Base-by-base conservation (phyloP, 2,888 invertebrate genomes). In the Clostera curtula region DNA sequence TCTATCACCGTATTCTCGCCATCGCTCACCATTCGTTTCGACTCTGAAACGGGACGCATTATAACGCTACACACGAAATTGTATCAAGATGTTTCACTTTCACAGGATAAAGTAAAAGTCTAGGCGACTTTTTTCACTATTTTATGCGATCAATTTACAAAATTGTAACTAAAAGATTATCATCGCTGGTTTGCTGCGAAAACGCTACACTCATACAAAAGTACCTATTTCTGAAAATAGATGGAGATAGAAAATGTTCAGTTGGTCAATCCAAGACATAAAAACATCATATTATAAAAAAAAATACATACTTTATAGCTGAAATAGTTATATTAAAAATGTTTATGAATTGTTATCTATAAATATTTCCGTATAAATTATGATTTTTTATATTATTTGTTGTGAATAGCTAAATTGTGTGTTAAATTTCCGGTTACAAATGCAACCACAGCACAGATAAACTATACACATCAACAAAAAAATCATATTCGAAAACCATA, bases 191-290 rank as follows among this genome's bases (percentile, higher is more conserved):
- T 85, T 76, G 86, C 87, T 86, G 87, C 87, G 79, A 85, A 85
- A 83, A 84, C 83, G 83, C 84, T 82, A 83, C 75, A 79, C 80
- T 75, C 83, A 65, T 72, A 77, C 68, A 84, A 83, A 88, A 88
- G 88, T 88, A 88, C 88, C 87, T 88, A 85, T 79, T 84, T 88
- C 88, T 88, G 88, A 88, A 88, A 87, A 88, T 87, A 87, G 87
- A 87, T 86, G 87, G 87, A 86, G 87, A 86, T 86, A 85, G 85
- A 86, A 86, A 74, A 77, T 79, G 79, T 80, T 77, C 77, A 75
- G 74, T 60, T 62, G 49, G 47, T 53, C 75, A 77, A 44, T 37
- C 49, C 38, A 46, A 29, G 27, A 62, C 77, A 69, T 62, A 64
- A 67, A 41, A 17, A 18, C 14, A 2, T 14, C 21, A 21, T 25